phyloP scores from a whole-genome alignment of 2,113 vertebrate species.

The Limnothrissa miodon region DNA sequence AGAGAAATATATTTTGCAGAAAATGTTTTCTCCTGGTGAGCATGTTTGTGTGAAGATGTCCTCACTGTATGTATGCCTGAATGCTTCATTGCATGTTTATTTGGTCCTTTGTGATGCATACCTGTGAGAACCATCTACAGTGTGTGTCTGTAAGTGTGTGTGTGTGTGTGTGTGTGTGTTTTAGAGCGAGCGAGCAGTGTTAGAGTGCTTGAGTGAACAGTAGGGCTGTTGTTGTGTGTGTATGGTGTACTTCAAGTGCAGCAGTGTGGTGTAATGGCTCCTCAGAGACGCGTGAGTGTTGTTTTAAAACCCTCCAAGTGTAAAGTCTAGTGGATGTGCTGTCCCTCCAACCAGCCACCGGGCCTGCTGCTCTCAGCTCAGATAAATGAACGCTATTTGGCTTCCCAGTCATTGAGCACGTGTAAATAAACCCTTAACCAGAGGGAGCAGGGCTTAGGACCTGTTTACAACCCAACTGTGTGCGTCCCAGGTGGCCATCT shows the following conservation, averaged over 20 bases:
- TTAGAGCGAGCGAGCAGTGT: background rate
- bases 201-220: background rate
- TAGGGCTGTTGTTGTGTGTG: background rate
- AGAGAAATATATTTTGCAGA: too few relatives aligned
- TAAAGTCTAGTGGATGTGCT: background rate
- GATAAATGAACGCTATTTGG: background rate
- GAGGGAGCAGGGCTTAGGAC: background rate
- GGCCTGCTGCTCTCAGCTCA: background rate
- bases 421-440: conserved; percentile 8
- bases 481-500: background rate
- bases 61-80: background rate
- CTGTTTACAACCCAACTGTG: background rate
- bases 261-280: background rate
- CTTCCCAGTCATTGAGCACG: background rate
- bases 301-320: conserved; percentile 1
- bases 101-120: background rate
- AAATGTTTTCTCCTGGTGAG: background rate
- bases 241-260: conserved; percentile 7
- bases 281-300: background rate
- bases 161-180: conserved; percentile 17
- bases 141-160: conserved; percentile 14
- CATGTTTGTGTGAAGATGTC: background rate
- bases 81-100: background rate
- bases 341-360: background rate
- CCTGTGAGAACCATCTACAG: background rate